These are phyloP conservation scores for Empidonax alnorum DNA, from an alignment of 2,113 vertebrate species.

Conservation along the genomic window DNA sequence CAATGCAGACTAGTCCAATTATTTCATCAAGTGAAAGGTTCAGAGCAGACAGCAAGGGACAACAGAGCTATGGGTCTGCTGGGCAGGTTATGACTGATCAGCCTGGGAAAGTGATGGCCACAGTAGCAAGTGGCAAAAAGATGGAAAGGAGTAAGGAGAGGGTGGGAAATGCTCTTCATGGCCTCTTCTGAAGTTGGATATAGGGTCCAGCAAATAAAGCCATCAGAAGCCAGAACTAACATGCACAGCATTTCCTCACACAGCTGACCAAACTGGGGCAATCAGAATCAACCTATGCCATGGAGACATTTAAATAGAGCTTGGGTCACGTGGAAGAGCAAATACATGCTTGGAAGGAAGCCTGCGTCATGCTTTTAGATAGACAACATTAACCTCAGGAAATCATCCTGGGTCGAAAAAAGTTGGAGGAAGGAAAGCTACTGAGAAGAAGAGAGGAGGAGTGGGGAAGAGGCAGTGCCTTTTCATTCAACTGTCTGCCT, in stretches of 20 bases:
- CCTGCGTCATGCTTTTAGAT: neutral
- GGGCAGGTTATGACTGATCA: neutral
- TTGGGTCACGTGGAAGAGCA: neutral
- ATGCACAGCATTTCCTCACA: neutral
- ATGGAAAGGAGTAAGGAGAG: neutral
- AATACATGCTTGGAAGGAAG: neutral
- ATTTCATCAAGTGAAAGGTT: neutral
- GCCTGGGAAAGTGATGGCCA: neutral
- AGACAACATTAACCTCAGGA: neutral
- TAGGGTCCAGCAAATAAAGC: neutral
- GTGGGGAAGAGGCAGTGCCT: neutral
- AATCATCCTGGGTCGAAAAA: neutral
- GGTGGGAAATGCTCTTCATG: neutral
- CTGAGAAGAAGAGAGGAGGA: neutral
- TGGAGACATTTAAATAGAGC: neutral
- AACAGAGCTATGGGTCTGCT: neutral
- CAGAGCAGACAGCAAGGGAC: neutral
- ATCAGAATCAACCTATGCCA: neutral
- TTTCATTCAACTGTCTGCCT: neutral
- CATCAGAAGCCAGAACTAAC: neutral
- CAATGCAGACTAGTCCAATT: neutral
- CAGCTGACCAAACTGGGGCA: neutral
- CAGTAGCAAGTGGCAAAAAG: neutral
- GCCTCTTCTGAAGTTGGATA: neutral
- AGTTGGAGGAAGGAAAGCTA: neutral